Evolutionary conservation across 2,888 invertebrate species (phyloP), one percentile per base, ranked within the genome.

Genomic region (Drosophila anceps): DNA sequence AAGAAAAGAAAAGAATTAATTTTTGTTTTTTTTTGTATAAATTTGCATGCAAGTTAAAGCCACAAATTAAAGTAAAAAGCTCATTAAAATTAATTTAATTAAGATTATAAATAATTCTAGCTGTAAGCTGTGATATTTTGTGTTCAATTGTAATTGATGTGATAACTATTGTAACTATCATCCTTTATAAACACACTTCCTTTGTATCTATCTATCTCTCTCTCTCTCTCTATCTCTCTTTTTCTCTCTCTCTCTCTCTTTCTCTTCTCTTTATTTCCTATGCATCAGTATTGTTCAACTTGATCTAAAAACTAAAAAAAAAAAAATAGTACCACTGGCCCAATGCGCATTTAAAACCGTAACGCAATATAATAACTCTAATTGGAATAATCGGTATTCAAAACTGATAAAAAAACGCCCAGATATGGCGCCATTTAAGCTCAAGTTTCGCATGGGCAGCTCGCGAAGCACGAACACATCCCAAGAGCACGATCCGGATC

Each of bases 371-470:
- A n/a, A 27, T 44, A 24, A 65, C 2, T 27, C 41, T 35, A 67
- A 48, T 35, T 65, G 41, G 63, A 27, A 18, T 12, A 29, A 9
- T 35, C 39, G 18, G 43, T 35, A 33, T 20, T 51, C 8, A 33
- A 29, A 44, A 15, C 46, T 39, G 35, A 72, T 27, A 65, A 39
- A 24, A 59, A 20, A 15, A 29, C 13, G 44, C 29, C 18, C 12
- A 29, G 37, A 24, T 31, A 93, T 93, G 93, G 93, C 93, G 41
- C 93, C 93, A 29, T 93, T 93, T 77, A 93, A 93, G 83, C 87
- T 93, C 46, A 93, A 93, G 87, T 93, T 93, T 86, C 93, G 93
- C 64, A 93, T 93, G 93, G 92, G 93, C 61, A 88, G 93, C 82
- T 93, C 93, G 24, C 88, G 93, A 43, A 93, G 93, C 79, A 92